phyloP scores from a whole-genome alignment of 2,888 invertebrate genomes.

The Gasteruption jaculator region DNA sequence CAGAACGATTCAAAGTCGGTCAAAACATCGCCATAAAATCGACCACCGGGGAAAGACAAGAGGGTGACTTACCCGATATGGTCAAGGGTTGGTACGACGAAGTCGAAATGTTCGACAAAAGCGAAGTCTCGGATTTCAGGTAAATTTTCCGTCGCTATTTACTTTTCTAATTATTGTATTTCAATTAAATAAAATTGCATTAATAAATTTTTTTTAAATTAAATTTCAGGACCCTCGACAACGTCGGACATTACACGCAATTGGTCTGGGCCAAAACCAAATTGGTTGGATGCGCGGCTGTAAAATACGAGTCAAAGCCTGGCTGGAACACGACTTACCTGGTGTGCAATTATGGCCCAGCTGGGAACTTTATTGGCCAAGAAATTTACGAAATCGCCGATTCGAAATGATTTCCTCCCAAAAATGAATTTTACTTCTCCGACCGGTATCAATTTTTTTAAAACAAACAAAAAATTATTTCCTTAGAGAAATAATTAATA shows the following conservation, averaged over 20 bases:
- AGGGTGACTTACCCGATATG: slow-evolving; percentile 11
- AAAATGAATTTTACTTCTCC: neutral
- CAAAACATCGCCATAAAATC: slow-evolving; percentile 44
- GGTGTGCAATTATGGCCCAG: slow-evolving; percentile 52
- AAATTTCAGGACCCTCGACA: slow-evolving; percentile 18
- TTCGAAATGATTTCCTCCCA: neutral
- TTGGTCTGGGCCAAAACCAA: slow-evolving; percentile 53
- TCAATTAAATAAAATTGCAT: too few relatives aligned
- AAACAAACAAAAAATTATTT: too few relatives aligned
- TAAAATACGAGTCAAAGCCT: slow-evolving; percentile 38
- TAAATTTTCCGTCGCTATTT: slow-evolving; percentile 10
- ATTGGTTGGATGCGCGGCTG: slow-evolving; percentile 53
- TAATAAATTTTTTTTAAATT: neutral
- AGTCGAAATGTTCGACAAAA: slow-evolving; percentile 35
- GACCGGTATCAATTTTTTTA: too few relatives aligned
- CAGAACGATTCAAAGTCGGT: slow-evolving; percentile 44
- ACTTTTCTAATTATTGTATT: neutral
- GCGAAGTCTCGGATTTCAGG: slow-evolving; percentile 14
- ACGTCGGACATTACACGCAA: slow-evolving; percentile 50
- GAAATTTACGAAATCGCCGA: slow-evolving; percentile 40
- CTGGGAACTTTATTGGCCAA: slow-evolving; percentile 41
- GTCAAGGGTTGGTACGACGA: slow-evolving; percentile 48
- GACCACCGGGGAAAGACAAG: slow-evolving; percentile 2
- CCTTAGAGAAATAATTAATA: slow-evolving; percentile 10
- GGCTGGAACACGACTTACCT: slow-evolving; percentile 33